These are phyloP conservation scores for Zoroaster sp. DNA, from an alignment of 53 echinoderm and acorn worm genomes.

Conservation along the genomic window DNA sequence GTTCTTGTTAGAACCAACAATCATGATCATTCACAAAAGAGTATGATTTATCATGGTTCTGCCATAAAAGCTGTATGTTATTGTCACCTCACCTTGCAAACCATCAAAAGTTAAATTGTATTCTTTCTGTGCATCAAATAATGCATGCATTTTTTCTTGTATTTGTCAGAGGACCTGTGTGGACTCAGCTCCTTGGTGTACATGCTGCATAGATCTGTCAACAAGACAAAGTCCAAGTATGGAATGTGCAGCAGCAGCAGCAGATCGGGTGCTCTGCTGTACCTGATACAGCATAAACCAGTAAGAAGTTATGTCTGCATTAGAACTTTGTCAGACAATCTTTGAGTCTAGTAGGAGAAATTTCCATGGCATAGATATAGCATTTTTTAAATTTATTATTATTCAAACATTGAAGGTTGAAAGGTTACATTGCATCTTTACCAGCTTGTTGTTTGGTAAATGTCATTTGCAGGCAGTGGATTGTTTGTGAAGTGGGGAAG, in stretches of 20 bases:
- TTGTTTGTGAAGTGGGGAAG: not conserved
- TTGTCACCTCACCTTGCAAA: not conserved
- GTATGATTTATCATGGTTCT: no score
- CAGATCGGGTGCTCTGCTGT: not conserved
- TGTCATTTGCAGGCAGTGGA: not conserved
- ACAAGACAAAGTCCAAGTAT: not conserved
- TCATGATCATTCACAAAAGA: no score
- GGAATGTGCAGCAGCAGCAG: not conserved
- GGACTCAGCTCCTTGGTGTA: not conserved
- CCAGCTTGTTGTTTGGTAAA: not conserved
- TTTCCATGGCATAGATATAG: not conserved
- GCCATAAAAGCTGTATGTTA: not conserved
- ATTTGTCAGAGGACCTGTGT: conserved; percentile 2
- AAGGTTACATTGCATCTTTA: no score
- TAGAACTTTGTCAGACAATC: not conserved
- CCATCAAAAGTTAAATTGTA: no score
- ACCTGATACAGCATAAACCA: conserved; percentile 18
- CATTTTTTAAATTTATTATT: not conserved
- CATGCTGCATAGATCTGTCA: not conserved
- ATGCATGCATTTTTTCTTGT: not conserved
- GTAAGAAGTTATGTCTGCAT: not conserved
- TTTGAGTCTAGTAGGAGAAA: not conserved
- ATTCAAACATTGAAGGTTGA: conserved; percentile 1
- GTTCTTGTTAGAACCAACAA: not conserved
- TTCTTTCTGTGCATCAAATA: no score